Percentiles rank a stretch among this genome's conserved stretches.
Conservation (phyloP, 2,888 invertebrate species). For the Nephrotoma flavescens region DNA sequence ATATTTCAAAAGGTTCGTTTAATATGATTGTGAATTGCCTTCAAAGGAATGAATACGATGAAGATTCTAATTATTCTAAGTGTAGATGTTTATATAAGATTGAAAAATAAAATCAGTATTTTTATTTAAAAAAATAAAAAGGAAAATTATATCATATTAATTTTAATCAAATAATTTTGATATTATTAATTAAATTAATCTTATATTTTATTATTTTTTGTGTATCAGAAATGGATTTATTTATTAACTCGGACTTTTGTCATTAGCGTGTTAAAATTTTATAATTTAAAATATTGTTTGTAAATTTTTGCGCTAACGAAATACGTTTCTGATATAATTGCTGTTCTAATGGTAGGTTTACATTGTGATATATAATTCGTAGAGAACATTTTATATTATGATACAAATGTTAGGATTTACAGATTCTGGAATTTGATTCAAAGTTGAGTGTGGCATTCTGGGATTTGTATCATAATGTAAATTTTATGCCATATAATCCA, state of each 20-base stretch:
- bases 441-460: background rate
- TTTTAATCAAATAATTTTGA: background rate
- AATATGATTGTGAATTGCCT: background rate
- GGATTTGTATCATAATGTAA: background rate
- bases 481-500: background rate
- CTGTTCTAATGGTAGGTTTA: background rate
- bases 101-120: background rate
- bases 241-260: background rate
- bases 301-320: background rate
- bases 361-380: background rate
- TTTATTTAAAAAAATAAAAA: background rate
- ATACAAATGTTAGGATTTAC: background rate
- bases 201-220: background rate
- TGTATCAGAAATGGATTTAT: background rate
- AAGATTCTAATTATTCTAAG: background rate
- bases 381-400: background rate
- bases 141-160: background rate
- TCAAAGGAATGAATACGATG: background rate
- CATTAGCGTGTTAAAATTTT: background rate
- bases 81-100: background rate
- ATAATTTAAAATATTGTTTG: background rate
- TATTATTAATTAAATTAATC: background rate
- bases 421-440: background rate
- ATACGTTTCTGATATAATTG: background rate
- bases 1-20: conserved; percentile 2